Conservation (phyloP, 2,113 vertebrate genomes). For the Hyaena hyaena region DNA sequence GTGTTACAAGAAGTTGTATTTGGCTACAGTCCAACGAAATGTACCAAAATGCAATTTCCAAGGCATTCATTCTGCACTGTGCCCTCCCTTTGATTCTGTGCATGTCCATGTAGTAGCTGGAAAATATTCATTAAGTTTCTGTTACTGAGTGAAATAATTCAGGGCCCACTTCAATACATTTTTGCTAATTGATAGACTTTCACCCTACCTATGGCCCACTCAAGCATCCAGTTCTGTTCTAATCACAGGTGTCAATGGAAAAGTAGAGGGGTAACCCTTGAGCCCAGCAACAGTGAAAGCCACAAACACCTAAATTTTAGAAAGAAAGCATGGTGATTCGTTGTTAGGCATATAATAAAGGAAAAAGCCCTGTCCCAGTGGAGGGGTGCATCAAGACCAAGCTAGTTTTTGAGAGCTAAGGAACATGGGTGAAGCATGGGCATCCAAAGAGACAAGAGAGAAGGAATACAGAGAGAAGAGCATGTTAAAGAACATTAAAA, state of each 20-base stretch:
- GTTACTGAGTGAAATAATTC: conserved; percentile 58
- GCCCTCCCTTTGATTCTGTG: conserved; percentile 59
- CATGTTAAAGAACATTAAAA: not conserved
- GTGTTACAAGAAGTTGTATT: conserved; percentile 57
- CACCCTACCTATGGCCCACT: not conserved
- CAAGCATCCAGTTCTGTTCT: not conserved
- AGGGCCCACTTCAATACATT: not conserved
- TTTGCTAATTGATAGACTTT: conserved; percentile 2
- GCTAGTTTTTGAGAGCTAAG: not conserved
- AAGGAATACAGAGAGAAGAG: not conserved
- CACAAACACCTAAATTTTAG: conserved; percentile 20
- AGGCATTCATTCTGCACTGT: conserved; percentile 47
- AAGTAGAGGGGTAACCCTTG: not conserved
- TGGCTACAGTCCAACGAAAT: conserved; percentile 63
- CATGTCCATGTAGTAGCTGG: conserved; percentile 4
- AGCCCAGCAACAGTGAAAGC: not conserved
- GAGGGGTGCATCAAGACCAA: not conserved
- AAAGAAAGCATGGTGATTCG: not conserved
- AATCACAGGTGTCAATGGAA: not conserved
- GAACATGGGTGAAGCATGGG: not conserved
- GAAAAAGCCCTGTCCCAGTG: not conserved
- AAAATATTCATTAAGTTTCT: conserved; percentile 62
- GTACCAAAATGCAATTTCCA: conserved; percentile 56
- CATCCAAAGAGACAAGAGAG: conserved; percentile 14
- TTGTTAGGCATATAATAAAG: not conserved